Conservation (phyloP, 2,797 vertebrate species). For the Acanthurus leucopareius region DNA sequence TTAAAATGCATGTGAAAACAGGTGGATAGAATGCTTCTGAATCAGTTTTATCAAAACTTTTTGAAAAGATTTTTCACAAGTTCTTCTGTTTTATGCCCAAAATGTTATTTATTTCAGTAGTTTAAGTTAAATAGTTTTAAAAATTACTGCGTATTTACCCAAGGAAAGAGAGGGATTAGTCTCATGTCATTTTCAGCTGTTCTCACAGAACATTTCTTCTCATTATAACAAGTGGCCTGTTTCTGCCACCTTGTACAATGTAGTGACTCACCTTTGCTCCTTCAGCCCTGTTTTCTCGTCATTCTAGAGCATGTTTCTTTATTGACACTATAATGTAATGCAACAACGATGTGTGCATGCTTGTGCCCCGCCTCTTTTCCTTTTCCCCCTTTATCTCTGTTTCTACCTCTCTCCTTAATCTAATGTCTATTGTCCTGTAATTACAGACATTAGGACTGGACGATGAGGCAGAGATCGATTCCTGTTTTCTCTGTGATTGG, state of each 20-base stretch:
- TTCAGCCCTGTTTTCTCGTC: slow-evolving; percentile 5
- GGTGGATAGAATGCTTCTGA: too few relatives aligned
- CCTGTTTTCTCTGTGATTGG: slow-evolving; percentile 62
- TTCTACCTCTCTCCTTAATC: slow-evolving; percentile 43
- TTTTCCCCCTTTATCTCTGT: slow-evolving; percentile 6
- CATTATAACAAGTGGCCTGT: slow-evolving; percentile 38
- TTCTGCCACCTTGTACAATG: slow-evolving; percentile 39
- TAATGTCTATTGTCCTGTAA: slow-evolving; percentile 59
- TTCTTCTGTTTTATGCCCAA: too few relatives aligned
- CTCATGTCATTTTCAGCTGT: slow-evolving; percentile 7
- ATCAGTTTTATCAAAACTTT: too few relatives aligned
- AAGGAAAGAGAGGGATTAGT: background rate
- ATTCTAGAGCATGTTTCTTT: slow-evolving; percentile 44
- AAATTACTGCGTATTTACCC: background rate
- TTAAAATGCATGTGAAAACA: too few relatives aligned
- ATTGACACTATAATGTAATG: slow-evolving; percentile 45
- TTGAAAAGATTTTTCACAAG: too few relatives aligned
- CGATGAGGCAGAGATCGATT: slow-evolving; percentile 66
- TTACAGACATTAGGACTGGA: slow-evolving; percentile 64
- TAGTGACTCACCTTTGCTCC: slow-evolving; percentile 47
- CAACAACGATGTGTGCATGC: slow-evolving; percentile 46
- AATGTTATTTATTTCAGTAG: too few relatives aligned
- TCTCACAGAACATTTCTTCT: slow-evolving; percentile 5
- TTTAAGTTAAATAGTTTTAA: background rate
- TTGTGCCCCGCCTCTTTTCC: background rate